A percentile compares a stretch with the other conserved stretches of the same genome.
Evolutionary conservation across 2,113 vertebrate genomes (phyloP).

Genomic region (Empidonax traillii): DNA sequence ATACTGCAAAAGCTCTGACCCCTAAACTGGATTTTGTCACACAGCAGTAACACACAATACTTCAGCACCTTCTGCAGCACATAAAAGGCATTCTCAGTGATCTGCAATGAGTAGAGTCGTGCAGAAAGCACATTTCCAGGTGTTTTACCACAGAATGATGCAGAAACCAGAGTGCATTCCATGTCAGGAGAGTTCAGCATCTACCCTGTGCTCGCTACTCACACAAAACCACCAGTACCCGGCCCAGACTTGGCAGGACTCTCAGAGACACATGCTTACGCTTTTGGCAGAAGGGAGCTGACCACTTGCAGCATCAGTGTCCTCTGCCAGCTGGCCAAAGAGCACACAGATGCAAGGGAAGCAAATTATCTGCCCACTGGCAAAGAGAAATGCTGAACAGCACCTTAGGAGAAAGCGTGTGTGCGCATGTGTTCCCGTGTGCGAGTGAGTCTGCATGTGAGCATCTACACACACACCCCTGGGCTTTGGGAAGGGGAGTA

Average conservation of each 20-base stretch:
- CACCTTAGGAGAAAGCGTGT: background rate
- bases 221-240: background rate
- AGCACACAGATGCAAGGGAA: constrained; percentile 59
- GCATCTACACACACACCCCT: background rate
- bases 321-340: constrained; percentile 64
- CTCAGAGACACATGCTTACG: constrained; percentile 42
- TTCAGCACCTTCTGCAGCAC: background rate
- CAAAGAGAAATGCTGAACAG: constrained; percentile 43
- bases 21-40: background rate
- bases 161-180: background rate
- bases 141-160: background rate
- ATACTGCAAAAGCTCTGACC: background rate
- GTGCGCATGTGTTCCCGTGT: background rate
- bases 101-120: background rate
- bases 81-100: background rate
- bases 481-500: background rate
- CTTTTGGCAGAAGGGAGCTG: constrained; percentile 49
- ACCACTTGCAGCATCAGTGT: constrained; percentile 48
- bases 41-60: background rate
- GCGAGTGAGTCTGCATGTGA: accelerated
- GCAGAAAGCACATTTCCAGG: background rate
- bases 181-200: background rate
- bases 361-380: constrained; percentile 36
- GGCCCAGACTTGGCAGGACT: constrained; percentile 20
- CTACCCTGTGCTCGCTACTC: background rate